A percentile compares a stretch with the other conserved stretches of the same genome.
Evolutionary conservation across 2,888 invertebrate species (phyloP).

Genomic region (Galerucella pusilla): DNA sequence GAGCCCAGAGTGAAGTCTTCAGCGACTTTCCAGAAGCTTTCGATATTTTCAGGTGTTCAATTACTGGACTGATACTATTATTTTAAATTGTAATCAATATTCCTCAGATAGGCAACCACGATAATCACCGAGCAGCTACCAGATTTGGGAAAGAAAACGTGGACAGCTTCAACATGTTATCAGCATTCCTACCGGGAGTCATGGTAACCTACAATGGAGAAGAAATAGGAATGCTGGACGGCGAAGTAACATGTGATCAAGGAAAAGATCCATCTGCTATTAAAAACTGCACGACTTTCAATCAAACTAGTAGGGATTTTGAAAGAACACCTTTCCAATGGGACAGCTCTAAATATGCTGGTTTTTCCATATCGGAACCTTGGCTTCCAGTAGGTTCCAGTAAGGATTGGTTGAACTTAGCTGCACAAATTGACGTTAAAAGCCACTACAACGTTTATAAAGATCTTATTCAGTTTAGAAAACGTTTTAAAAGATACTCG

Average conservation of each 20-base stretch:
- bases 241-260: conserved; percentile 66
- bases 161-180: conserved; percentile 87
- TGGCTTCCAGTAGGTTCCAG: conserved; percentile 79
- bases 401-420: conserved; percentile 71
- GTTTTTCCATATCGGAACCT: conserved; percentile 65
- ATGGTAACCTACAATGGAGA: conserved; percentile 90
- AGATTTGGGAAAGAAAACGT: conserved; percentile 75
- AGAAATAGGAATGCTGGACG: conserved; percentile 79
- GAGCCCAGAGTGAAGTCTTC: too few species aligned
- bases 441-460: conserved; percentile 76
- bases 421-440: conserved; percentile 62
- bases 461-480: conserved; percentile 68
- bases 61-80: too few species aligned
- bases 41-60: too few species aligned
- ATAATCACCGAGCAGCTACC: conserved; percentile 76
- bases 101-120: conserved; percentile 78
- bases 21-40: too few species aligned
- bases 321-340: conserved; percentile 86
- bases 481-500: conserved; percentile 52
- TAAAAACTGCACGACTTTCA: conserved; percentile 63
- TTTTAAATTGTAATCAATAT: too few species aligned
- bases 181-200: conserved; percentile 84
- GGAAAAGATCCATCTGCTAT: conserved; percentile 70
- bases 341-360: conserved; percentile 72
- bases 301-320: conserved; percentile 74